Conservation (phyloP, 2,113 vertebrate genomes). For the Mormyrus lacerda region DNA sequence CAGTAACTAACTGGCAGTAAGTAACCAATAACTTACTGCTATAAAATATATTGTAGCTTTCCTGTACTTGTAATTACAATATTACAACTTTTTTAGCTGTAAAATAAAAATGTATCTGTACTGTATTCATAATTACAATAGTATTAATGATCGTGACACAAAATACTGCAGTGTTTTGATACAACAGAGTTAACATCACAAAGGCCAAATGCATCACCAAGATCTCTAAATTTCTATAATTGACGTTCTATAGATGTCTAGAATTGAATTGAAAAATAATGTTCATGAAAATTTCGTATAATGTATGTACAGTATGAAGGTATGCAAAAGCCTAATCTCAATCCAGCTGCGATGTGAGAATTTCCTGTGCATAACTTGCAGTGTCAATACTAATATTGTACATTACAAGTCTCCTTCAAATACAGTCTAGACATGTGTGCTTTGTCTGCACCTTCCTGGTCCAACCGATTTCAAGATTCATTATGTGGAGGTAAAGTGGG, state of each 20-base stretch:
- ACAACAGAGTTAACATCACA: background rate
- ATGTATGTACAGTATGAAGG: background rate
- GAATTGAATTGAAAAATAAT: background rate
- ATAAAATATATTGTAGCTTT: background rate
- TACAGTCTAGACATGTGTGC: background rate
- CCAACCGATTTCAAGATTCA: background rate
- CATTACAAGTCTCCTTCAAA: background rate
- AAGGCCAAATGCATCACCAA: background rate
- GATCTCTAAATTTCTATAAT: background rate
- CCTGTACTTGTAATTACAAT: background rate
- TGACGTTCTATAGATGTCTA: background rate
- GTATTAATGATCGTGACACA: background rate
- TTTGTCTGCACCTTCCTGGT: background rate
- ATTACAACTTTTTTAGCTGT: background rate
- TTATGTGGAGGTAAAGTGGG: background rate
- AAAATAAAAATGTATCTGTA: background rate
- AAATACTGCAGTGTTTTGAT: background rate
- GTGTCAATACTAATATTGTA: background rate
- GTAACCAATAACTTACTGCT: background rate
- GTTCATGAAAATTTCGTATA: background rate
- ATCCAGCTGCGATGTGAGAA: background rate
- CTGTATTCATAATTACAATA: background rate
- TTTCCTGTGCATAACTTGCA: background rate
- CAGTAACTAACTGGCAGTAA: background rate
- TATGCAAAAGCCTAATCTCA: background rate